Evolutionary conservation across 2,113 vertebrate genomes (phyloP), one percentile per base, ranked within the genome.

Genomic region (Herpailurus yagouaroundi): DNA sequence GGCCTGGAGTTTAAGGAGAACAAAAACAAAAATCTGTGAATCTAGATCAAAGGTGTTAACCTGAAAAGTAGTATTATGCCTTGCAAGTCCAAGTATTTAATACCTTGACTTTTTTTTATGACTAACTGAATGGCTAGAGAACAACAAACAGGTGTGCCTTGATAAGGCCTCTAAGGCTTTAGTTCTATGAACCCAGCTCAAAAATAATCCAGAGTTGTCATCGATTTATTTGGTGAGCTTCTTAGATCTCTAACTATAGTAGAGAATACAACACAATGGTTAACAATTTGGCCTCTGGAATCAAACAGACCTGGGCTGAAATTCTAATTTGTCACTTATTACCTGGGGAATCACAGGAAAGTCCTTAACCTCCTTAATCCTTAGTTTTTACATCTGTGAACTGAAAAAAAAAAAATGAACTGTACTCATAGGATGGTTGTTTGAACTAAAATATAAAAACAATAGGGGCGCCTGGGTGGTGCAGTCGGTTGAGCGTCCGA

Each of bases 11-110:
- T 97, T 93, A 88, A 96, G 85, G 52, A 76, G 90, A 87, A 80
- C 27, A 96, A 97, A 96, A 96, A 60, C 41, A 83, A 79, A 96
- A 91, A 92, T 87, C 31, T 73, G 86, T 83, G 87, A 95, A 29
- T 94, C 19, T 57, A 94, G 74, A 90, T 97, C 74, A 87, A 96
- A 95, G 73, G 21, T 82, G 21, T 91, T 69, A 80, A 68, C 21
- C 50, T 76, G 85, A 91, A 91, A 96, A 85, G 80, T 79, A 66
- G 21, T 25, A 12, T 48, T 83, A 38, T 63, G 21, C 55, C 3
- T 85, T 76, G 63, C 29, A 64, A 79, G 14, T 69, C 38, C 66
- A 88, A 95, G 84, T 90, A 89, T 83, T 95, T 83, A 94, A 48
- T 48, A 52, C 73, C 23, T 69, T 87, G 71, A 83, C 60, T 95